Evolutionary conservation across 2,888 invertebrate species (phyloP), one percentile per base, ranked within the genome.

Genomic region (Drosophila testacea): DNA sequence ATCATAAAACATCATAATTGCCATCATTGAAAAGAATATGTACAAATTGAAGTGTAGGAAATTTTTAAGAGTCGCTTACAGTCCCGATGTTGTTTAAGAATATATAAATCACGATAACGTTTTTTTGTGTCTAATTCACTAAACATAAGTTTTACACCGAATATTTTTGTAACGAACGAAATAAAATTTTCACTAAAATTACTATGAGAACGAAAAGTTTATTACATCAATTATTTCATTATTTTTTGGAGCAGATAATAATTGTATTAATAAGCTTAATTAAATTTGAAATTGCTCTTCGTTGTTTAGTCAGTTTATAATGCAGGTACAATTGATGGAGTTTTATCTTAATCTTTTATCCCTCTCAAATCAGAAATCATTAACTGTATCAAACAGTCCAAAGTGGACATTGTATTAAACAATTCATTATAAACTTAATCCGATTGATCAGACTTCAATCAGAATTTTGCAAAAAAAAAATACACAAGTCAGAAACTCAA

Each of bases 11-110:
- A 77, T 76, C 69, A 68, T 71, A 75, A 73, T 73, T 83, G 86
- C 83, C 86, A 83, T 83, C 69, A 73, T 74, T 70, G 78, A 86
- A 83, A 81, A 54, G 65, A 59, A 38, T 74, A 83, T 86, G 83
- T 83, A 83, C 86, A 83, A 83, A 83, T 66, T 44, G 59, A 77
- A 66, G 63, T 68, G 56, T 68, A 64, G 68, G 50, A 66, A 63
- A 62, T 68, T 55, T 69, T 60, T 50, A 41, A 63, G 34, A 47
- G 28, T 71, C 67, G 75, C 67, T 64, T 75, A 63, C 36, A 41
- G 51, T 55, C 70, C 70, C 55, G 32, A 22, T 32, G 47, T 48
- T 27, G 38, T 63, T 63, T 56, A 64, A 76, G 63, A 57, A 48
- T 66, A 55, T 39, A 47, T 56, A 36, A 61, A 65, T 68, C 80